phyloP scores from a whole-genome alignment of 2,888 invertebrate species.

The Cephus spinipes region DNA sequence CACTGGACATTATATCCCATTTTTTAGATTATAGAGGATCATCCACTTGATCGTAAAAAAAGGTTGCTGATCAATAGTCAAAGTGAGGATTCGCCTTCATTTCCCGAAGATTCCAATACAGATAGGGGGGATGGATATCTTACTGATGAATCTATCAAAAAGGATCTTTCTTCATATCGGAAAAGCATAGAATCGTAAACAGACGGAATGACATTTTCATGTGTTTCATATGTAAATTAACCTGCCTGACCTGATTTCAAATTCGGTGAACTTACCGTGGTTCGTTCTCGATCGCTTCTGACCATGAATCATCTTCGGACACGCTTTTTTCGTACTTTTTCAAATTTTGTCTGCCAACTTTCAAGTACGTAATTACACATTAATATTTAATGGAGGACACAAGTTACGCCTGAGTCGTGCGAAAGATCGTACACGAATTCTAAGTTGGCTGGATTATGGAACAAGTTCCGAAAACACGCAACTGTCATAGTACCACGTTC shows the following conservation, averaged over 20 bases:
- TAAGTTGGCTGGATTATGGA: not conserved
- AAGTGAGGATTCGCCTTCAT: not conserved
- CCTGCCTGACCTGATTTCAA: not conserved
- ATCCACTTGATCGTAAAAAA: not conserved
- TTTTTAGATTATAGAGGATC: conserved; percentile 19
- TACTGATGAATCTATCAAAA: not conserved
- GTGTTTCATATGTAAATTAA: not conserved
- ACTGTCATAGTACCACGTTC: not conserved
- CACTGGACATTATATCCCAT: conserved; percentile 34
- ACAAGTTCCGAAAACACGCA: not conserved
- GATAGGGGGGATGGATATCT: not conserved
- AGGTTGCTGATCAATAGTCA: not conserved
- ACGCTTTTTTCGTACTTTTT: not conserved
- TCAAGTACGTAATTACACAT: not conserved
- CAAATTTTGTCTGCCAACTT: not conserved
- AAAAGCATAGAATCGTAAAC: not conserved
- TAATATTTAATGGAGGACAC: not conserved
- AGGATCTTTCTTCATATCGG: not conserved
- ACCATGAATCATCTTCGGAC: not conserved
- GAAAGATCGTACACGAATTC: not conserved
- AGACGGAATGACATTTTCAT: not conserved
- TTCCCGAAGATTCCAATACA: not conserved
- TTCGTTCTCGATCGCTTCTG: not conserved
- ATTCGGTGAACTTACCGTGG: not conserved
- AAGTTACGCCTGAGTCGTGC: not conserved